Percentiles rank a stretch among this genome's conserved stretches.
phyloP scores from a whole-genome alignment of 2,888 invertebrate species.

The Rhimphoctona megacephalus region DNA sequence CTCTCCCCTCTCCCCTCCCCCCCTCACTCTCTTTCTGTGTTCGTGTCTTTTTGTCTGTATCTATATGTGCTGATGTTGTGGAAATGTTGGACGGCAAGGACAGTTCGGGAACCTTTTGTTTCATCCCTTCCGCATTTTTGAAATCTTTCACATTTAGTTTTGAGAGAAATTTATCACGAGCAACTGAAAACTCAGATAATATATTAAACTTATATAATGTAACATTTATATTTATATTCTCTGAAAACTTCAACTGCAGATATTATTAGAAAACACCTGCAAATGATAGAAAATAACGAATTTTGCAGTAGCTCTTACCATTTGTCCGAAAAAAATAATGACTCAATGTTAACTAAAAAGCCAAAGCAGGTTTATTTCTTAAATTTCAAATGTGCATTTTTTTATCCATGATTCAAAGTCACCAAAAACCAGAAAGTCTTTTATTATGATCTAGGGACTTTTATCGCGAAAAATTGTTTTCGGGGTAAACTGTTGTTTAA shows the following conservation, averaged over 20 bases:
- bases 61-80: not conserved
- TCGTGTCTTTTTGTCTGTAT: not conserved
- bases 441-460: not conserved
- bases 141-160: slow-evolving; percentile 46
- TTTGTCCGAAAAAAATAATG: not conserved
- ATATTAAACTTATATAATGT: not conserved
- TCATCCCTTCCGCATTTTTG: slow-evolving; percentile 52
- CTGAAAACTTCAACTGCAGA: not conserved
- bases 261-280: not conserved
- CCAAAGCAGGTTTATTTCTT: not conserved
- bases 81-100: not conserved
- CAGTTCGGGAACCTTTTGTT: slow-evolving; percentile 51
- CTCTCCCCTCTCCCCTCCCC: slow-evolving; percentile 52
- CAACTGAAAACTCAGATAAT: slow-evolving; percentile 9
- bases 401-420: not conserved
- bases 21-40: slow-evolving; percentile 29
- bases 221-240: not conserved
- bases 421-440: not conserved
- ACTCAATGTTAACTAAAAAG: not conserved
- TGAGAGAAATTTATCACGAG: slow-evolving; percentile 29
- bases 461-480: too few relatives aligned
- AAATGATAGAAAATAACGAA: not conserved
- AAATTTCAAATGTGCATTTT: not conserved
- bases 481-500: too few relatives aligned
- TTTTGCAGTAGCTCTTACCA: too few relatives aligned